Evolutionary conservation across 2,888 invertebrate species (phyloP).

Genomic region (Dryobota labecula): DNA sequence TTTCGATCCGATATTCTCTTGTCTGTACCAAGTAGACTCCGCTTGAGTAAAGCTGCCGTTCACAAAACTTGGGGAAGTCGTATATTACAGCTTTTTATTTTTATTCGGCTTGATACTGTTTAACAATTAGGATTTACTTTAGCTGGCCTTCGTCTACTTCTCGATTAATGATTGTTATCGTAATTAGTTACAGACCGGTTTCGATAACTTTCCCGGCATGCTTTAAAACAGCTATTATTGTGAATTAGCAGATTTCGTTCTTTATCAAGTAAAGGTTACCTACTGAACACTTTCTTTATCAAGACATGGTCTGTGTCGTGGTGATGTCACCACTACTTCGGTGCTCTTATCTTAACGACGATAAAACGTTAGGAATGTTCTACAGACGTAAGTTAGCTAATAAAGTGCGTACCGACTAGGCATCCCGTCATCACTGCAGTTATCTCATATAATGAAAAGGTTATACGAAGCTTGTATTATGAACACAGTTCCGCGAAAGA

Average conservation of each 20-base stretch:
- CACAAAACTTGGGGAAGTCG: slow-evolving; percentile 77
- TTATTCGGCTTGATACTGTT: slow-evolving; percentile 64
- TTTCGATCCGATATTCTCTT: slow-evolving; percentile 90
- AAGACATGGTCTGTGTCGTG: slow-evolving; percentile 78
- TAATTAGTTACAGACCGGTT: slow-evolving; percentile 67
- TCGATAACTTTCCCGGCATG: slow-evolving; percentile 60
- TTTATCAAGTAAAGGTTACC: slow-evolving; percentile 83
- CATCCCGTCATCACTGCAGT: slow-evolving; percentile 64
- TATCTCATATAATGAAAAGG: slow-evolving; percentile 63
- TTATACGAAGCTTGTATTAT: slow-evolving; percentile 45
- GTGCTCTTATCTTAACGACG: slow-evolving; percentile 84
- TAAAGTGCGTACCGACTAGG: slow-evolving; percentile 69
- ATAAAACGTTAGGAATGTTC: slow-evolving; percentile 86
- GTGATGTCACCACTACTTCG: slow-evolving; percentile 87
- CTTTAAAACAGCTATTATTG: slow-evolving; percentile 63
- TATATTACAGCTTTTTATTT: slow-evolving; percentile 77
- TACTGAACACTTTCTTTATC: slow-evolving; percentile 87
- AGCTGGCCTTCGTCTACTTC: slow-evolving; percentile 60
- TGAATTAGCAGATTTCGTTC: slow-evolving; percentile 75
- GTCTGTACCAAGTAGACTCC: slow-evolving; percentile 86
- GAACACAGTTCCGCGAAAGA: slow-evolving; percentile 37
- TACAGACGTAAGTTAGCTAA: slow-evolving; percentile 73
- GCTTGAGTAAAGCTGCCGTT: slow-evolving; percentile 83
- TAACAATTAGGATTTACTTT: slow-evolving; percentile 69
- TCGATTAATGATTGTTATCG: slow-evolving; percentile 68